Conservation (phyloP, 1,140 invertebrate genomes). For the Piezodorus guildinii region DNA sequence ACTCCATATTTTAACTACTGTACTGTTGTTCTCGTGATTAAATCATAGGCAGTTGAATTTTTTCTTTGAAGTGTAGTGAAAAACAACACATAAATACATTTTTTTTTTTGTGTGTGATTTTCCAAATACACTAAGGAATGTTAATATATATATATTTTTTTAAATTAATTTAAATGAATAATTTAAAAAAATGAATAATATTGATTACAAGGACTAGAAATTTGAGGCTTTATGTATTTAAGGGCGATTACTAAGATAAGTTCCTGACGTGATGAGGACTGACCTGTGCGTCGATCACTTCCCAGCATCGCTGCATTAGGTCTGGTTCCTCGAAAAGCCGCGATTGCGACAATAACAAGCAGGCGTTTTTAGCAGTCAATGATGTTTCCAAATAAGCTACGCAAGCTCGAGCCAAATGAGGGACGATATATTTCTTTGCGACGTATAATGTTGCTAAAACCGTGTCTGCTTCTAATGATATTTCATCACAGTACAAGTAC, state of each 20-base stretch:
- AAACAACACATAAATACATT: too few relatives aligned
- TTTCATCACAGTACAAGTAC: slow-evolving; percentile 94
- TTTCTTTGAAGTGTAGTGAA: too few relatives aligned
- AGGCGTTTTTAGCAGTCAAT: slow-evolving; percentile 84
- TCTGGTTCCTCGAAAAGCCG: slow-evolving; percentile 84
- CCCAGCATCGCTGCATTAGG: slow-evolving; percentile 87
- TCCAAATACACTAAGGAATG: too few relatives aligned
- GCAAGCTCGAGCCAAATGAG: slow-evolving; percentile 76
- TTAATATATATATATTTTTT: too few relatives aligned
- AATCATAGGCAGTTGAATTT: too few relatives aligned
- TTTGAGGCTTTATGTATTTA: too few relatives aligned
- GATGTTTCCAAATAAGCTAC: slow-evolving; percentile 86
- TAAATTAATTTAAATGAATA: too few relatives aligned
- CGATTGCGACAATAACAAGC: slow-evolving; percentile 78
- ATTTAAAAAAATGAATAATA: too few relatives aligned
- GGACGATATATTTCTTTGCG: slow-evolving; percentile 88
- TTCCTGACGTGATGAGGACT: slow-evolving; percentile 17
- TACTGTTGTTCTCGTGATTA: too few relatives aligned
- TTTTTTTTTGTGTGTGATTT: too few relatives aligned
- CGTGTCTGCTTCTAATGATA: slow-evolving; percentile 79
- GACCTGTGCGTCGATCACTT: slow-evolving; percentile 87
- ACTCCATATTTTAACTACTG: too few relatives aligned
- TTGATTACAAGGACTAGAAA: too few relatives aligned
- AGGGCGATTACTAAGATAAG: slow-evolving; percentile 1
- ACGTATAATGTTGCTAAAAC: slow-evolving; percentile 81